These are phyloP conservation scores for Leuciscus waleckii DNA, from an alignment of 2,797 vertebrate species.

Conservation along the genomic window DNA sequence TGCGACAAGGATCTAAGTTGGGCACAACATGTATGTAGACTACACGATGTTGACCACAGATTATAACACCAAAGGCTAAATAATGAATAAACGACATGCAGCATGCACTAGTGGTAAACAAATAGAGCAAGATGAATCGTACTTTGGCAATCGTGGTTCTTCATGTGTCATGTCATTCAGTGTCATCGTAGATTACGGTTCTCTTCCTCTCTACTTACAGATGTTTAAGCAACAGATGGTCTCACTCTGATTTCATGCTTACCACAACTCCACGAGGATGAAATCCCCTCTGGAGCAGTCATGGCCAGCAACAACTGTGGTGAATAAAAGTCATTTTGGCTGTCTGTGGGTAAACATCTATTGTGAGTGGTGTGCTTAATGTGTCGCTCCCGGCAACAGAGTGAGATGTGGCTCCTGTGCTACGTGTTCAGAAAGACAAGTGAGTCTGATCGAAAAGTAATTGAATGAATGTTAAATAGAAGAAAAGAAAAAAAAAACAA, in stretches of 20 bases:
- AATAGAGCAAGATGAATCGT: not conserved
- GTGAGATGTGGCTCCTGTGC: slow-evolving; percentile 53
- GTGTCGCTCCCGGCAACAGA: slow-evolving; percentile 55
- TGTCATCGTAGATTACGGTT: not conserved
- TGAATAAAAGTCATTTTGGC: slow-evolving; percentile 48
- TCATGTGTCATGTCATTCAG: not conserved
- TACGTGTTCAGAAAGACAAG: slow-evolving; percentile 53
- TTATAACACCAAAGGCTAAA: not conserved
- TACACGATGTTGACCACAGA: not conserved
- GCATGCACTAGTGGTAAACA: not conserved
- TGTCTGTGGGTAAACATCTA: slow-evolving; percentile 59
- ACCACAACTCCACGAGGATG: slow-evolving; percentile 19
- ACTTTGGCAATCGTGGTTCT: not conserved
- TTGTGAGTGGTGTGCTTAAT: slow-evolving; percentile 53
- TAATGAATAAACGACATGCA: not conserved
- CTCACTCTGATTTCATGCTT: slow-evolving; percentile 29
- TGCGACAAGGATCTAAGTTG: not conserved
- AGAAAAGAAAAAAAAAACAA: not conserved
- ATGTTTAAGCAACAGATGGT: slow-evolving; percentile 29
- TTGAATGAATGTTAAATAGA: slow-evolving; percentile 38
- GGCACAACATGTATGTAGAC: not conserved
- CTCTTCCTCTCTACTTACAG: not conserved
- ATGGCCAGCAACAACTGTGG: slow-evolving; percentile 22
- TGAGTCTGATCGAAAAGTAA: slow-evolving; percentile 49
- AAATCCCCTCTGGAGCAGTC: slow-evolving; percentile 24